These are phyloP conservation scores for Paracentrotus lividus DNA, from an alignment of 53 echinoderm and acorn worm species.

Conservation along the genomic window DNA sequence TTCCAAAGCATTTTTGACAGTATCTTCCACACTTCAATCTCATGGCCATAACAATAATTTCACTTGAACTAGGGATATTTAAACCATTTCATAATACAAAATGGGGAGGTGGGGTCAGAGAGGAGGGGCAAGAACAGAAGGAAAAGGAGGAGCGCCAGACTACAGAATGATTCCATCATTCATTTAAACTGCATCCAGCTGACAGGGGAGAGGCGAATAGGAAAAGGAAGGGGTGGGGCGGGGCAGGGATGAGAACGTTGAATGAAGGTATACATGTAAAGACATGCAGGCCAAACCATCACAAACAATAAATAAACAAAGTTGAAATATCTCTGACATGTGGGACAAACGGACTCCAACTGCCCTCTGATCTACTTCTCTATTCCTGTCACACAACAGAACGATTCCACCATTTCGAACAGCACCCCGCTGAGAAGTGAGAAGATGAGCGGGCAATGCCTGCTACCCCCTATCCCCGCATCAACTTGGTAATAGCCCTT, in stretches of 20 bases:
- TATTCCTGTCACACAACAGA: neutral
- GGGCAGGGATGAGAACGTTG: neutral
- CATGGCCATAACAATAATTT: no score
- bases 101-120: no score
- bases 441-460: neutral
- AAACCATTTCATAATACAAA: no score
- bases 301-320: neutral
- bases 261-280: neutral
- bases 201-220: no score
- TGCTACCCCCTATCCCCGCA: neutral
- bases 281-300: neutral
- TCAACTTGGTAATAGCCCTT: slow-evolving; percentile 35
- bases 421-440: neutral
- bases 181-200: no score
- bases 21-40: no score
- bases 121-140: no score
- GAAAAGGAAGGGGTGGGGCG: neutral
- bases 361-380: neutral
- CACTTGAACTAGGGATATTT: no score
- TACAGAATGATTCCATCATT: no score
- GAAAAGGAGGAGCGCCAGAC: no score
- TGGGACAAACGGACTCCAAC: no score
- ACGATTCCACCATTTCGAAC: neutral
- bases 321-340: neutral
- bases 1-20: no score